Evolutionary conservation across 2,113 vertebrate species (phyloP), one percentile per base, ranked within the genome.

Genomic region (Pithys albifrons): DNA sequence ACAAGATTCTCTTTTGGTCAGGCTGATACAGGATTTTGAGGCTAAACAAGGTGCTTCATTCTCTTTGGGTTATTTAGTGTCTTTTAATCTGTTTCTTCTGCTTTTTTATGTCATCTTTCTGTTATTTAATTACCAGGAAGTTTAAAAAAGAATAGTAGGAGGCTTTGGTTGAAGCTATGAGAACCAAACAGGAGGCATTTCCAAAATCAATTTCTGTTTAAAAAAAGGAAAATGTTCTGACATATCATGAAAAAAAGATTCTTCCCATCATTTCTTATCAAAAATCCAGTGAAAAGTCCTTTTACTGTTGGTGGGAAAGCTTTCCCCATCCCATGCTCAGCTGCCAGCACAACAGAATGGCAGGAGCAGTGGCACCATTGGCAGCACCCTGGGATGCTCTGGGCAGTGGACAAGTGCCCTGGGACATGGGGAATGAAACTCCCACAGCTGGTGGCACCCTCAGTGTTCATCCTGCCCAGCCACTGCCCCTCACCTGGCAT

Each of bases 381-480:
- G 11, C 75, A 72, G 51, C 6, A 16, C 1, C 41, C 62, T 1
- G 12, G 58, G 33, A 3, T 73, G n/a, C 79, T 48, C 29, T 3
- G 14, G 75, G 29, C 27, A 66, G 72, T 41, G 23, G 41, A 43
- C 6, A 28, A 41, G 3, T 43, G 33, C 13, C 25, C 45, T 1
- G 7, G 16, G 31, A 48, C 33, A 41, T 2, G 1, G 45, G 37
- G 20, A 10, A 17, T 4, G 12, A 25, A 31, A 16, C 22, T 22
- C 52, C 29, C 1, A 7, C 14, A 14, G 33, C 33, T 14, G 51
- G 20, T 35, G 6, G 37, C 24, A 14, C 3, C 51, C 28, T 9
- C 57, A 6, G 49, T 3, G 16, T 37, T 69, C 3, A 0, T n/a
- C 66, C 73, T n/a, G 22, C 5, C 27, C 10, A 4, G 31, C 27